Percentiles rank a stretch among this genome's conserved stretches.
Evolutionary conservation across 2,797 vertebrate species (phyloP).

Genomic region (Parotocinclus haroldoi): DNA sequence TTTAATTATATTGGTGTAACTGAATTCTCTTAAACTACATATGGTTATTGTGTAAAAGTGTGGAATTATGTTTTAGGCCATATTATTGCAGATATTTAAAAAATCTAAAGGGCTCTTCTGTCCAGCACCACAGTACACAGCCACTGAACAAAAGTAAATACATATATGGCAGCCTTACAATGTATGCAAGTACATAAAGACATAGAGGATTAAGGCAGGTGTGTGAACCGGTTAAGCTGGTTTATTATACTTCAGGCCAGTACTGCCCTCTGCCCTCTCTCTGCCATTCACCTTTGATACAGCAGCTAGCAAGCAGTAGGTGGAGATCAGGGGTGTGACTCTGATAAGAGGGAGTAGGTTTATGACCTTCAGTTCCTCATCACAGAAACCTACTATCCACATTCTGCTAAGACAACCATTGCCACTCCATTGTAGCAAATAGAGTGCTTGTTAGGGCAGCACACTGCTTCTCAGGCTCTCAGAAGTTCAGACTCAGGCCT

Average conservation of each 20-base stretch:
- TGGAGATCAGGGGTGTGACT: conserved; percentile 39
- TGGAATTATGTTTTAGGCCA: too few relatives aligned
- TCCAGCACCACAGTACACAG: too few relatives aligned
- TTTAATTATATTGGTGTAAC: too few relatives aligned
- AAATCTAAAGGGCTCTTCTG: too few relatives aligned
- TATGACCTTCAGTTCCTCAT: conserved; percentile 26
- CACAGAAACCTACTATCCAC: conserved; percentile 16
- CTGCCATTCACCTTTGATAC: conserved; percentile 50
- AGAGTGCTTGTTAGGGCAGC: conserved; percentile 17
- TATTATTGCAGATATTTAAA: too few relatives aligned
- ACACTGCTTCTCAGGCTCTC: background rate
- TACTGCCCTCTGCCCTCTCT: conserved; percentile 38
- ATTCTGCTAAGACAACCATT: conserved; percentile 11
- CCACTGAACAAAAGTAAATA: too few relatives aligned
- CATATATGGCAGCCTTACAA: too few relatives aligned
- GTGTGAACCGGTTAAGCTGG: conserved; percentile 9
- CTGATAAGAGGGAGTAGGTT: conserved; percentile 45
- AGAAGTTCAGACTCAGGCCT: conserved; percentile 18
- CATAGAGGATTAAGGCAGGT: conserved; percentile 1
- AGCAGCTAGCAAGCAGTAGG: conserved; percentile 33
- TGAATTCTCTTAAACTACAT: too few relatives aligned
- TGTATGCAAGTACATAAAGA: background rate
- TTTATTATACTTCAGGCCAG: conserved; percentile 21
- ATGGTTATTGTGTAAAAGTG: too few relatives aligned
- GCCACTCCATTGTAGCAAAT: conserved; percentile 15